A percentile compares a stretch with the other conserved stretches of the same genome.
These are phyloP conservation scores for Myotis davidii DNA, from an alignment of 2,113 vertebrate genomes.

Conservation along the genomic window DNA sequence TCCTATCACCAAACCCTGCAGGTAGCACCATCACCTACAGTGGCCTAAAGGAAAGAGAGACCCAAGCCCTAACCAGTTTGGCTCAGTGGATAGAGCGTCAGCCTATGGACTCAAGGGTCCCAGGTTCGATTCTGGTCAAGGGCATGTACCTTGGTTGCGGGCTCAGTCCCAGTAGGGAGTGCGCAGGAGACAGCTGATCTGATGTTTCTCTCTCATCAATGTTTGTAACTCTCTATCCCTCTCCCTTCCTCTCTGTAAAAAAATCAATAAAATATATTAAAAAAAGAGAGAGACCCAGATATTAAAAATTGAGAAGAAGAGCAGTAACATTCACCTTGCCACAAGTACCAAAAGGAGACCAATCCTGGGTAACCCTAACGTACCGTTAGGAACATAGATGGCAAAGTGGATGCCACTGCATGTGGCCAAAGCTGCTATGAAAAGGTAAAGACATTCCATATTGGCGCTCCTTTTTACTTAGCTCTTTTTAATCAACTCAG, in stretches of 20 bases:
- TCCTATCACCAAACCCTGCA: background rate
- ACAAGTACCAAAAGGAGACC: background rate
- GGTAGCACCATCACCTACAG: background rate
- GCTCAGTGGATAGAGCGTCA: too few species aligned
- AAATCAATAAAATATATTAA: too few species aligned
- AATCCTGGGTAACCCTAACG: background rate
- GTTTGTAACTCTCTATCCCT: too few species aligned
- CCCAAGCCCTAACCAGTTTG: too few species aligned
- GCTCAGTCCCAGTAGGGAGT: too few species aligned
- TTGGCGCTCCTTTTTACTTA: background rate
- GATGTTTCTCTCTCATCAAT: too few species aligned
- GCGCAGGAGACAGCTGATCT: too few species aligned
- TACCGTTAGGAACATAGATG: accelerated
- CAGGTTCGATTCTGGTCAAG: too few species aligned
- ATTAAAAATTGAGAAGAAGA: background rate
- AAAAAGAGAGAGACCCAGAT: background rate
- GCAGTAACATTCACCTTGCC: background rate
- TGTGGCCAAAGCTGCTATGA: background rate
- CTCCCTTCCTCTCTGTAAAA: too few species aligned
- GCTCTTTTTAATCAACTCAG: background rate
- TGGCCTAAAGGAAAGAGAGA: background rate
- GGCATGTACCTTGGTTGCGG: too few species aligned
- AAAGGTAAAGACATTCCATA: background rate
- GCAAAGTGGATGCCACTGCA: background rate
- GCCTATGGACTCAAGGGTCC: too few species aligned